Evolutionary conservation across 2,113 vertebrate genomes (phyloP), one percentile per base, ranked within the genome.

Genomic region (Taurulus bubalis): DNA sequence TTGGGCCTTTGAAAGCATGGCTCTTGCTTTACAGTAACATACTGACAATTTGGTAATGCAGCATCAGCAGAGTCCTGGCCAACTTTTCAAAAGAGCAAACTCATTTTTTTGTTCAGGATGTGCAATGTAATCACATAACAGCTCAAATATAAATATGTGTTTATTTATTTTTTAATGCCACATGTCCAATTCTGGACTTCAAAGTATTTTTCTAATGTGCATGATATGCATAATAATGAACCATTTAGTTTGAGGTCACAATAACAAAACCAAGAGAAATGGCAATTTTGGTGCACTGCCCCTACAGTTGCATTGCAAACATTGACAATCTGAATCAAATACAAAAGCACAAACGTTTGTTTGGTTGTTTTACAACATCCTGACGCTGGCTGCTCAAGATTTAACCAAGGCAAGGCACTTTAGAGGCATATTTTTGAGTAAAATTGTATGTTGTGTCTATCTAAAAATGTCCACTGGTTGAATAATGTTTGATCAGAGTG

Each of bases 41-140:
- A 10, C 49, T 56, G 65, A 76, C 26, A 56, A 24, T 47, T 64
- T 56, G 58, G 34, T 47, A 26, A 68, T 36, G 75, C 75, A 36
- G 34, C 26, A 9, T 73, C 51, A 77, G 68, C 51, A 60, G 22
- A 60, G 42, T n/a, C 40, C 67, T 20, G 34, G 15, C 16, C 53
- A 65, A 69, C 53, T 59, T 28, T 12, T 65, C 8, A 3, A 66
- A 76, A 71, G 22, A 77, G 36, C 12, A 60, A 71, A 49, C 42
- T 69, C 34, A 22, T 34, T 26, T 69, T 62, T 49, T 62, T 47
- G 24, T 47, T 38, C 18, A 32, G 53, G 14, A 59, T 20, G 63
- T 38, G 40, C 3, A 30, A 24, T 4, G 16, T 40, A 24, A 63
- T 63, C 74, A 14, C 20, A 20, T 4, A 15, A 22, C 38, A 59